A percentile compares a stretch with the other conserved stretches of the same genome.
Evolutionary conservation across 2,113 vertebrate genomes (phyloP).

Genomic region (Harpagus bidentatus): DNA sequence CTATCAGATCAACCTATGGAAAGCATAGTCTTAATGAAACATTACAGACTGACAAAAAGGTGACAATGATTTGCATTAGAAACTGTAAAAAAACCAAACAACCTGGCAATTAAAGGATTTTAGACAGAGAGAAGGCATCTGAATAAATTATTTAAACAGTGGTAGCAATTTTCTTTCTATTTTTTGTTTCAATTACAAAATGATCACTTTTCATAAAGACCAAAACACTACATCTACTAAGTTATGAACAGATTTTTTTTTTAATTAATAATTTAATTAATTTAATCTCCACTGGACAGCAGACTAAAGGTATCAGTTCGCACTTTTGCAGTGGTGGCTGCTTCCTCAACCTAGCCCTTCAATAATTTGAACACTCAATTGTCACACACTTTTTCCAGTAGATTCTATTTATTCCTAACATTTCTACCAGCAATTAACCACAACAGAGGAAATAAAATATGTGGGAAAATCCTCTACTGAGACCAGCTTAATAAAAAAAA

Average conservation of each 20-base stretch:
- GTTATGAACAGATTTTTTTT: not conserved
- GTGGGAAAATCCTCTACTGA: not conserved
- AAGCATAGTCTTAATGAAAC: not conserved
- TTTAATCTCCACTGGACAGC: not conserved
- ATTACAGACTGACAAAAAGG: not conserved
- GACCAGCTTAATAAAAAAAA: not conserved
- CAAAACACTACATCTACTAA: not conserved
- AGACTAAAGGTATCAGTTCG: not conserved
- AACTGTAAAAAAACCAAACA: not conserved
- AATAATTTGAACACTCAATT: not conserved
- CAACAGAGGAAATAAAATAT: not conserved
- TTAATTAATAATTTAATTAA: too few relatives aligned
- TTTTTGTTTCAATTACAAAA: not conserved
- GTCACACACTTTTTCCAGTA: not conserved
- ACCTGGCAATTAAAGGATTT: not conserved
- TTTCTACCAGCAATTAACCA: not conserved
- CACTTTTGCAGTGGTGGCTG: not conserved
- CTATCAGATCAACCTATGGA: not conserved
- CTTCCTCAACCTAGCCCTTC: not conserved
- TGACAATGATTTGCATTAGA: not conserved
- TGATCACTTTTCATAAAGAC: not conserved
- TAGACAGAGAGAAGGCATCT: not conserved
- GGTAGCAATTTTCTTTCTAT: not conserved
- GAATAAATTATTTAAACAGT: not conserved
- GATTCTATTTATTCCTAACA: not conserved